A percentile compares a stretch with the other conserved stretches of the same genome.
Conservation (phyloP, 2,797 vertebrate genomes). For the Natrix natrix region DNA sequence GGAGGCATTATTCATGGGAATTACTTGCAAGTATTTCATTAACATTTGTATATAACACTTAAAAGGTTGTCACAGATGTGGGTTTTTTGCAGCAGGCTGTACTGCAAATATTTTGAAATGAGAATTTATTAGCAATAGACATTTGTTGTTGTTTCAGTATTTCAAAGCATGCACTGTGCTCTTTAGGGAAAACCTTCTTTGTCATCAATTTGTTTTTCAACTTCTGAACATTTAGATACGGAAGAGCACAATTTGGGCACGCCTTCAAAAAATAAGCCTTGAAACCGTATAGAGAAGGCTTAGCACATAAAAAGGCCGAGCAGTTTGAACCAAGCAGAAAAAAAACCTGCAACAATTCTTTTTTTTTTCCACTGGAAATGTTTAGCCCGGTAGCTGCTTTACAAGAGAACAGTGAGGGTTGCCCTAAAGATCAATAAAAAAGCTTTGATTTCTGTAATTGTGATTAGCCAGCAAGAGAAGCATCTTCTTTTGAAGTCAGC, state of each 20-base stretch:
- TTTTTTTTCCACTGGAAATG: background rate
- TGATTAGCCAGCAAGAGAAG: background rate
- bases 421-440: background rate
- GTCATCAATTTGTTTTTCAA: accelerated
- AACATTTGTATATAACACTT: background rate
- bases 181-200: background rate
- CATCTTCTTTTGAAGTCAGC: background rate
- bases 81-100: accelerated
- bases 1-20: no score
- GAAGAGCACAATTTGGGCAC: background rate
- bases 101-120: background rate
- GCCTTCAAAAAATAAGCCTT: background rate
- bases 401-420: background rate
- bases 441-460: background rate
- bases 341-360: background rate
- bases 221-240: accelerated
- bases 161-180: background rate
- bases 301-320: background rate
- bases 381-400: background rate
- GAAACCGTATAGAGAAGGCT: background rate
- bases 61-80: accelerated
- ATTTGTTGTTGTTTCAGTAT: background rate
- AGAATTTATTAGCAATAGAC: background rate
- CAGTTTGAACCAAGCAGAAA: background rate
- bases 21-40: background rate